Conservation (phyloP, 2,888 invertebrate genomes). For the Euzetes globulus region DNA sequence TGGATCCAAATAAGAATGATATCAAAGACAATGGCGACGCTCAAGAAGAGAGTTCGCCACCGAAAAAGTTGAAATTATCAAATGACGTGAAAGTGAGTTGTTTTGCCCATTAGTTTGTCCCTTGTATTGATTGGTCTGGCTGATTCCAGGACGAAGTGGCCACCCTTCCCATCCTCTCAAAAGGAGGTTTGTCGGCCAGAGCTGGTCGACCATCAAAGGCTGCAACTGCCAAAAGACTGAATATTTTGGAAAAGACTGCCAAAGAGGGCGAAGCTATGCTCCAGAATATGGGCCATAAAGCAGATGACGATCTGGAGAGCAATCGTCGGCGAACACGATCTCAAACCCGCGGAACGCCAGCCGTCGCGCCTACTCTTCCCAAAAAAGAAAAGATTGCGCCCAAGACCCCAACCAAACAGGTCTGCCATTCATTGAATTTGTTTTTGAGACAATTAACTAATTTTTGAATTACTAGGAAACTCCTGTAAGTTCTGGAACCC, state of each 20-base stretch:
- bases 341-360: conserved; percentile 4
- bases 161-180: background rate
- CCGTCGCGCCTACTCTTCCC: background rate
- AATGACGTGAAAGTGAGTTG: conserved; percentile 12
- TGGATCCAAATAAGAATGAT: background rate
- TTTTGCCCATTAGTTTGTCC: background rate
- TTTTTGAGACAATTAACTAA: too few species aligned
- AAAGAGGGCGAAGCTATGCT: conserved; percentile 22
- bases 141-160: background rate
- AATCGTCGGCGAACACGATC: background rate
- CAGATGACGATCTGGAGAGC: conserved; percentile 1
- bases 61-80: conserved; percentile 2
- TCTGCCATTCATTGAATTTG: background rate
- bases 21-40: conserved; percentile 11
- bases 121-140: background rate
- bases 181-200: too few species aligned
- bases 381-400: background rate
- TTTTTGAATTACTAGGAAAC: background rate
- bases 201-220: conserved; percentile 1
- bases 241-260: conserved; percentile 3
- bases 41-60: background rate
- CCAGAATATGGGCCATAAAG: conserved; percentile 8
- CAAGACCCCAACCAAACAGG: background rate
- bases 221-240: background rate
- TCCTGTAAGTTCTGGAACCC: background rate